Evolutionary conservation across 1,140 invertebrate species (phyloP).

Genomic region (Lordiphosa stackelbergi): DNA sequence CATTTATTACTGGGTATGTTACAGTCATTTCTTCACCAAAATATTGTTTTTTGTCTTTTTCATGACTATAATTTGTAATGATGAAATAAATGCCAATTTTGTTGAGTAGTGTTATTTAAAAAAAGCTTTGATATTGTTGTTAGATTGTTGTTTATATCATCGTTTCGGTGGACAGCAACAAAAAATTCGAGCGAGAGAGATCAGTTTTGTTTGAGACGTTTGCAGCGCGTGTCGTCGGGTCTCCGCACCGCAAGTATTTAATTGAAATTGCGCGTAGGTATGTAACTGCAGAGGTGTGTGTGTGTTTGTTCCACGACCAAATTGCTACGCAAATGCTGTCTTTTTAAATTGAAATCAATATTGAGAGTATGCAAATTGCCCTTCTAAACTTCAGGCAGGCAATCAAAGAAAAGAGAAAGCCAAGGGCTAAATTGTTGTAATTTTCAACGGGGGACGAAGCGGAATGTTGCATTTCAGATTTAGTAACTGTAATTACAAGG

Average conservation of each 20-base stretch:
- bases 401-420: conserved; percentile 34
- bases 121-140: too few species aligned
- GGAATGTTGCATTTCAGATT: conserved; percentile 1
- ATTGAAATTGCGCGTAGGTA: conserved; percentile 1
- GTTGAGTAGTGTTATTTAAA: too few species aligned
- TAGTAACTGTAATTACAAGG: conserved; percentile 5
- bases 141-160: too few species aligned
- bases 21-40: too few species aligned
- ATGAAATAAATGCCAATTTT: too few species aligned
- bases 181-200: conserved; percentile 20
- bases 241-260: neutral
- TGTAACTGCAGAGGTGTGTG: conserved; percentile 18
- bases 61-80: too few species aligned
- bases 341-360: conserved; percentile 11
- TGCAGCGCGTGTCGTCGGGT: conserved; percentile 2
- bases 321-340: neutral
- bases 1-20: too few species aligned
- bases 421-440: conserved; percentile 10
- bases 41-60: too few species aligned
- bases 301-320: neutral
- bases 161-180: conserved; percentile 12
- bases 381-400: neutral
- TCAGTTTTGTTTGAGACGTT: conserved; percentile 25
- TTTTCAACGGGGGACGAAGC: neutral
- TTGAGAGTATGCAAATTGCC: conserved; percentile 9